Base-by-base conservation (phyloP, 1,140 invertebrate genomes). In the Drosophila rhopaloa region DNA sequence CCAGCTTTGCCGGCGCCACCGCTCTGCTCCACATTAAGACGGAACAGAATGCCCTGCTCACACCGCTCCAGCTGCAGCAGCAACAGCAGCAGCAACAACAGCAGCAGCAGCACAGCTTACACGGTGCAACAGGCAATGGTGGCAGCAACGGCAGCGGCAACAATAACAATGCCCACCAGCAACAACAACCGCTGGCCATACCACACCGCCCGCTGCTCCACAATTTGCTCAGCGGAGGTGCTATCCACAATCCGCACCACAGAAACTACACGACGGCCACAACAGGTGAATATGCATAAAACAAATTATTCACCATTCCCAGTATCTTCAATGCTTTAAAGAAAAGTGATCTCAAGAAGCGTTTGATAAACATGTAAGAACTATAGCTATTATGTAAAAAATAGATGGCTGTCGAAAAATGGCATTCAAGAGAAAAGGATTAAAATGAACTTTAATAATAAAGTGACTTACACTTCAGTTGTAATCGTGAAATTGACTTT, bases 231-330 rank as follows among this genome's bases (percentile, higher is more conserved):
- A 92, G 92, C 66, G 92, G 92, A 47, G 90, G 91, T 50, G 76
- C 91, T 59, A 92, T 92, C 50, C 91, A 92, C 71, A 90, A 85
- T 84, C 80, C 91, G 67, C 92, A 92, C 79, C 92, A 92, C 83
- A 88, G 92, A 76, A 92, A 84, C 62, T 92, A 92, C 66, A 86
- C 90, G 73, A 77, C 91, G 65, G 89, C 90, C 57, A 92, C 91
- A 80, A 92, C 92, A 92, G 92, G 92, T 92, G 76, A 90, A 66
- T 83, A 35, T 46, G 57, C 65, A 44, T 40, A 13, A 19, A 16
- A 35, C 6, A 51, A 29, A 24, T 24, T 27, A 19, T 7, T 19
- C 5, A 19, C 29, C 5, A 13, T 19, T 35, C 4, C 4, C 6
- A 7, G 1, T 1, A 8, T 37, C 9, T 9, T 5, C n/a, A 35